phyloP scores from a whole-genome alignment of 2,888 invertebrate species.

The Tethea ocularis region DNA sequence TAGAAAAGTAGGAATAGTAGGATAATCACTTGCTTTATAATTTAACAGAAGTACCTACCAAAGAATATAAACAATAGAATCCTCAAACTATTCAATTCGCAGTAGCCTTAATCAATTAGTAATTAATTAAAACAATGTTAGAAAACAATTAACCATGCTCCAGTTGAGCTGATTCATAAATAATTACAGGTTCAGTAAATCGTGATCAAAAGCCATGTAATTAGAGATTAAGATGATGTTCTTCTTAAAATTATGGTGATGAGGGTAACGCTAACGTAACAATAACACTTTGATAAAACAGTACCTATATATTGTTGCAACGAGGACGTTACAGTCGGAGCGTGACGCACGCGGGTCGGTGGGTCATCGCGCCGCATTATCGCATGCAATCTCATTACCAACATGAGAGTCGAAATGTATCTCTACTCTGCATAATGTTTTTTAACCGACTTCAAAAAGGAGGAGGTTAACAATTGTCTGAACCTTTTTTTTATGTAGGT shows the following conservation, averaged over 20 bases:
- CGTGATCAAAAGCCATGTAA: neutral
- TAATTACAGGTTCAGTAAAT: neutral
- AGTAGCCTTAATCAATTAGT: too few species aligned
- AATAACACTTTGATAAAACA: neutral
- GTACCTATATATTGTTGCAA: conserved; percentile 21
- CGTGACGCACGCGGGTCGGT: conserved; percentile 22
- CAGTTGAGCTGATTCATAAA: neutral
- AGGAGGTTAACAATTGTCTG: too few species aligned
- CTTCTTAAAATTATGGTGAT: neutral
- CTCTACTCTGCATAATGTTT: neutral
- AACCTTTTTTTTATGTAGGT: too few species aligned
- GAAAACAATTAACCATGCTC: neutral
- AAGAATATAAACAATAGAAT: too few species aligned
- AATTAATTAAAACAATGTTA: neutral
- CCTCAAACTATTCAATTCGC: too few species aligned
- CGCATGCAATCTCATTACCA: conserved; percentile 28
- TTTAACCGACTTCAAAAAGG: conserved; percentile 11
- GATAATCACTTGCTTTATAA: too few species aligned
- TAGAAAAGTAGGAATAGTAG: too few species aligned
- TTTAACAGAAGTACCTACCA: too few species aligned
- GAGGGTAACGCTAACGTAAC: conserved; percentile 1
- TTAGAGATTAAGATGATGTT: neutral
- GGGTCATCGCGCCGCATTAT: conserved; percentile 32
- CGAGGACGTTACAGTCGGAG: conserved; percentile 27
- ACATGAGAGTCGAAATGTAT: conserved; percentile 18